phyloP scores from a whole-genome alignment of 2,797 vertebrate genomes.

The Coluber constrictor region DNA sequence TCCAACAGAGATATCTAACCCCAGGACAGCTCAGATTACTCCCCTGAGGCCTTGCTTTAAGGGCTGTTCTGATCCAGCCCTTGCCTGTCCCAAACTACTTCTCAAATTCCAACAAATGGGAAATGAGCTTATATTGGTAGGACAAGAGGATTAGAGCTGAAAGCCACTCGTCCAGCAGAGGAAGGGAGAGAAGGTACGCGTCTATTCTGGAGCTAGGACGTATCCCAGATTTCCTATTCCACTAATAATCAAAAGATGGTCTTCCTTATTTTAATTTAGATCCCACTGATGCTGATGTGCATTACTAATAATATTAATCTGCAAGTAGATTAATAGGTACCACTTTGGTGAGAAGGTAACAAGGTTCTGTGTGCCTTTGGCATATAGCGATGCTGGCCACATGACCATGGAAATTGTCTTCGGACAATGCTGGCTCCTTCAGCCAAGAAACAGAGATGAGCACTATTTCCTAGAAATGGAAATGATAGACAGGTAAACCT shows the following conservation, averaged over 20 bases:
- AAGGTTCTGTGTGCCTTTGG: background rate
- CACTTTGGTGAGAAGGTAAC: background rate
- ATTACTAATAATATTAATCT: background rate
- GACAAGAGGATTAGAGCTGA: constrained; percentile 1
- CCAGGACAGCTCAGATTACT: constrained; percentile 11
- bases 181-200: background rate
- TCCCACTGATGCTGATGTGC: background rate
- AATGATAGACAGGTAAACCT: background rate
- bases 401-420: background rate
- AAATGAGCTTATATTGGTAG: background rate
- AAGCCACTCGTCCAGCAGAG: background rate
- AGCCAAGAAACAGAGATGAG: background rate
- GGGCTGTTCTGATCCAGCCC: background rate
- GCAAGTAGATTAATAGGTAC: background rate
- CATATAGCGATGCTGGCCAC: background rate
- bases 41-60: background rate
- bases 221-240: background rate
- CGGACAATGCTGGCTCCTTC: background rate
- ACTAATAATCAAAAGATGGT: background rate
- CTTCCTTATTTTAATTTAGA: background rate
- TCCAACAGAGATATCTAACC: background rate
- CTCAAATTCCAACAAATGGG: background rate
- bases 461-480: background rate
- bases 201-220: background rate
- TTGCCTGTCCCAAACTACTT: background rate